Evolutionary conservation across 23 tunicate genomes (phyloP).

Genomic region (Ascidia mentula): DNA sequence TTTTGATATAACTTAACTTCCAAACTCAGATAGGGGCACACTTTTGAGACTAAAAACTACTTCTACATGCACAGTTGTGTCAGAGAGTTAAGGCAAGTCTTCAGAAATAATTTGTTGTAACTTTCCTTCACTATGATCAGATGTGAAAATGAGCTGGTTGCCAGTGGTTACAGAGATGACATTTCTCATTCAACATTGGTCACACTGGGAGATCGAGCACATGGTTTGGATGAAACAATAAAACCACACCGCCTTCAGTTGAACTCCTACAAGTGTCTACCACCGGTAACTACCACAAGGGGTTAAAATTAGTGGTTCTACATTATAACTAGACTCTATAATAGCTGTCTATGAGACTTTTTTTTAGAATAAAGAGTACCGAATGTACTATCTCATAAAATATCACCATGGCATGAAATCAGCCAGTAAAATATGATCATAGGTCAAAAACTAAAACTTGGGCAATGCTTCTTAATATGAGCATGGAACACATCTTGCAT

Average conservation of each 20-base stretch:
- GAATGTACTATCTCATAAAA: no score
- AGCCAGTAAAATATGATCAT: no score
- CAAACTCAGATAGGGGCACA: no score
- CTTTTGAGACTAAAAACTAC: neutral
- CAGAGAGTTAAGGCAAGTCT: neutral
- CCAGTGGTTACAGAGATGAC: neutral
- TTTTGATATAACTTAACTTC: no score
- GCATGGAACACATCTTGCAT: no score
- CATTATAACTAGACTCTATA: no score
- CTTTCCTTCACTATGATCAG: neutral
- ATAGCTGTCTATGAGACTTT: no score
- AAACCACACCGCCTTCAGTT: constrained; percentile 20
- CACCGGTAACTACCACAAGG: constrained; percentile 19
- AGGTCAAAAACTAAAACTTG: no score
- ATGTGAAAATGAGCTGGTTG: constrained; percentile 8
- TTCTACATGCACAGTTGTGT: neutral
- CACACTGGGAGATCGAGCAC: constrained; percentile 9
- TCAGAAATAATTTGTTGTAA: neutral
- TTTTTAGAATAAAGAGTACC: no score
- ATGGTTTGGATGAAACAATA: constrained; percentile 3
- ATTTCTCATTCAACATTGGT: constrained; percentile 16
- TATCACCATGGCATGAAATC: no score
- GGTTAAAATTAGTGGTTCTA: no score
- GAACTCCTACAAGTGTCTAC: constrained; percentile 21
- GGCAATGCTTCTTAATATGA: no score